Percentiles rank a stretch among this genome's conserved stretches.
These are phyloP conservation scores for Phrynocephalus versicolor DNA, from an alignment of 2,113 vertebrate genomes.

Conservation along the genomic window DNA sequence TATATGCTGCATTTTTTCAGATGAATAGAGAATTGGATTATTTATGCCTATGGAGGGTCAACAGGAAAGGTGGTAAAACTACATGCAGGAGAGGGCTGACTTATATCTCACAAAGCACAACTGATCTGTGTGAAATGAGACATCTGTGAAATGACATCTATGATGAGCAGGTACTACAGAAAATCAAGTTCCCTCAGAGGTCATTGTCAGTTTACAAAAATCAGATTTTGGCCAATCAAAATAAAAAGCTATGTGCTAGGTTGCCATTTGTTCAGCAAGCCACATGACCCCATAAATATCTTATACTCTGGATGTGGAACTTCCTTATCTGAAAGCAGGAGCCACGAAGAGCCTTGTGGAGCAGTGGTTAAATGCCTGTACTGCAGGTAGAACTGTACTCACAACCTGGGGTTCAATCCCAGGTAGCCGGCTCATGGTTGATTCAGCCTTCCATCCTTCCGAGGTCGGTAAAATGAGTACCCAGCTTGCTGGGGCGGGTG, in stretches of 20 bases:
- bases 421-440: too few relatives aligned
- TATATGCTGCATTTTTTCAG: not conserved
- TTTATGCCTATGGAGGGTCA: not conserved
- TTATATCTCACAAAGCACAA: not conserved
- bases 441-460: too few relatives aligned
- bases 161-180: not conserved
- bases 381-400: too few relatives aligned
- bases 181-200: not conserved
- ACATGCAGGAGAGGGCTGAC: not conserved
- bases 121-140: not conserved
- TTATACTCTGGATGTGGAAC: constrained; percentile 22
- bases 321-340: too few relatives aligned
- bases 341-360: too few relatives aligned
- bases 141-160: not conserved
- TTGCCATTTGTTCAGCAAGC: too few relatives aligned
- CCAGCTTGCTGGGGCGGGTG: too few relatives aligned
- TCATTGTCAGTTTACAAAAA: not conserved
- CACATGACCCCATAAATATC: not conserved
- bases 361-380: too few relatives aligned
- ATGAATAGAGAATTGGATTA: not conserved
- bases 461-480: too few relatives aligned
- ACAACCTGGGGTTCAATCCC: too few relatives aligned
- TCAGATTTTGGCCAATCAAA: too few relatives aligned
- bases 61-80: not conserved
- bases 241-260: too few relatives aligned